Base-by-base conservation (phyloP, 2,888 invertebrate species). In the Pseudanteris insignis region DNA sequence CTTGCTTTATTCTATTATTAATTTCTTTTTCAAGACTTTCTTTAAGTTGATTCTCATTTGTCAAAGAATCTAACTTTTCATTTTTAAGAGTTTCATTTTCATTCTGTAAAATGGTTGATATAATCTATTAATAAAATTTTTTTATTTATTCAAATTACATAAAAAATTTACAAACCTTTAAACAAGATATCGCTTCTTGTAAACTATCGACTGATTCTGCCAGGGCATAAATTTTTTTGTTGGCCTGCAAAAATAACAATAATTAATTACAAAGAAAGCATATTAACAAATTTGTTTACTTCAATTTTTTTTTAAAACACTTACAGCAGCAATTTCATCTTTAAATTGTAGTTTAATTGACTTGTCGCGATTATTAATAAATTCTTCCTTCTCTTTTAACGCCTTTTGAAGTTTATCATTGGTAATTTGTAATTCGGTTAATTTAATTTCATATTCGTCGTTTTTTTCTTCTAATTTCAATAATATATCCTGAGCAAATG, bases 381-480 rank as follows among this genome's bases (percentile, higher is more conserved):
- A 12, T 11, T 61, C 55, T 1, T 64, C 57, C 5, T 57, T 43
- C 12, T 67, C 46, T 15, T 63, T 67, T n/a, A 77, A 53, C 18
- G 71, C 60, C 11, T 67, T 65, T 9, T 69, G 64, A 4, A 77
- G 53, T 36, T 73, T 77, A 9, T 33, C 48, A 43, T 74, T 74
- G 12, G 58, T 15, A 13, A 76, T 25, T 36, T 77, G 67, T 5
- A 73, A 37, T 37, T 67, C 68, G 7, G 74, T 68, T 14, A 76
- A 66, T 28, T 75, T 67, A 2, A 73, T 66, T 2, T 63, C 64
- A 8, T 71, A 73, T 8, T 64, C 64, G 21, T 78, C 79, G 24
- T 69, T 70, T n/a, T 64, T 60, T 54, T 77, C 76, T 62, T 78
- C 78, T 37, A 76, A 50, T 51, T 68, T 60, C 3, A 79, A 58